Base-by-base conservation (phyloP, 2,797 vertebrate species). In the Valencia hispanica region DNA sequence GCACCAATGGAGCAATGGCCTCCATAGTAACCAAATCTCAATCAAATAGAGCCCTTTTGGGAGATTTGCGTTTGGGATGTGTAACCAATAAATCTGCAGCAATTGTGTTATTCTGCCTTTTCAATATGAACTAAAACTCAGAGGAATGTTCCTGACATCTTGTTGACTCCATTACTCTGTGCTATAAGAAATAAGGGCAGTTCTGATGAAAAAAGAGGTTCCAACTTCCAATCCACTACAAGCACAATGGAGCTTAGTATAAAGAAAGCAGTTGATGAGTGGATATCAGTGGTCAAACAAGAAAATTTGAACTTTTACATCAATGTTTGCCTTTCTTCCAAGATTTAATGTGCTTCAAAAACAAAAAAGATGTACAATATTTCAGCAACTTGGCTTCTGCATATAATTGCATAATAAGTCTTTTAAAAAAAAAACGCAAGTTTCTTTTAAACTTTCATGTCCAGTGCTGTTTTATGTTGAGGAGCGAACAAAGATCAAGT, bases 401-500 rank as follows among this genome's bases (percentile, higher is more conserved):
- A 7, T 41, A 14, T n/a, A 41, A 18, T 12, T 25, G 11, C 9
- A 12, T 39, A 39, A 12, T 39, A 65, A 5, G 17, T 1, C 9
- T 63, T 12, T 34, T 39, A 39, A 43, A 20, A 20, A 22, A 48
- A 20, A 41, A n/a, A 39, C 22, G n/a, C n/a, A n/a, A n/a, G n/a
- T 41, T 41, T 68, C 39, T 43, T 68, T n/a, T 15, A 43, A 27
- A 68, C 39, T 70, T 70, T 27, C 32, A 61, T 50, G 22, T 74
- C n/a, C 2, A 69, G 17, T 20, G 34, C 27, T 59, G 27, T 76
- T 75, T 72, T 79, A 75, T 48, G 41, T 50, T 51, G 2, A 36
- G 45, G 55, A 68, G 2, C 51, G 75, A 22, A 77, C n/a, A 75
- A 74, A 72, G 39, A 39, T 20, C 34, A 27, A 53, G 50, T 72